These are phyloP conservation scores for Cryptoblepharus egeriae DNA, from an alignment of 2,797 vertebrate species.

Conservation along the genomic window DNA sequence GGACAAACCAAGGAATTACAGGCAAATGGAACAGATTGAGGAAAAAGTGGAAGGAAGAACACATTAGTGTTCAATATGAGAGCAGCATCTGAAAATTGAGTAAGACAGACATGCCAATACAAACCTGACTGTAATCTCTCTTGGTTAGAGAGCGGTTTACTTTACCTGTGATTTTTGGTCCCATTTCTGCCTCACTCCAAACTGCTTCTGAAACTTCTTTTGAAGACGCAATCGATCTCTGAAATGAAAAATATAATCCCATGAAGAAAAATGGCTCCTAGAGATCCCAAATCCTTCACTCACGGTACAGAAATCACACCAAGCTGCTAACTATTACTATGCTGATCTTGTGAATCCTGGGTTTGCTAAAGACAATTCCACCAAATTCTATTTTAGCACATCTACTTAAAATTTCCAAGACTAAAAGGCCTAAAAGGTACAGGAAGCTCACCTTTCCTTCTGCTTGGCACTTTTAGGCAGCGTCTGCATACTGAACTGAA, in stretches of 20 bases:
- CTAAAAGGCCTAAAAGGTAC: background rate
- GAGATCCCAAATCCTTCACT: background rate
- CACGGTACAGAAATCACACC: background rate
- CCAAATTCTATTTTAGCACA: background rate
- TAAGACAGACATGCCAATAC: background rate
- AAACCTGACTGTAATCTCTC: accelerated
- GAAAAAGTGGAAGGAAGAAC: background rate
- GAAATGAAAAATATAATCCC: conserved; percentile 34
- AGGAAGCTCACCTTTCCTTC: conserved; percentile 88
- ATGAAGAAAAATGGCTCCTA: background rate
- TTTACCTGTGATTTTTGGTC: conserved; percentile 97
- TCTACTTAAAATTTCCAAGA: background rate
- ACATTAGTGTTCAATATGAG: conserved; percentile 18
- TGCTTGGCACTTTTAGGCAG: conserved; percentile 98
- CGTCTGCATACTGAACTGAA: conserved; percentile 97
- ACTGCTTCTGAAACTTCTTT: conserved; percentile 99
- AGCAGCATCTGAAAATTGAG: background rate
- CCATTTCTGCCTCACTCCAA: conserved; percentile 98
- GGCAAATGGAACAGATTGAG: background rate
- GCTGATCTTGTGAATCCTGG: background rate
- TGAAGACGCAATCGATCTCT: conserved; percentile 96
- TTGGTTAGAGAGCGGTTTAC: background rate
- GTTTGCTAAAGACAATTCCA: accelerated
- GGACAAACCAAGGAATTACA: conserved; percentile 44
- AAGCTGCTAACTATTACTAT: conserved; percentile 7